Evolutionary conservation across 2,113 vertebrate species (phyloP).

Genomic region (Amazona vittata): DNA sequence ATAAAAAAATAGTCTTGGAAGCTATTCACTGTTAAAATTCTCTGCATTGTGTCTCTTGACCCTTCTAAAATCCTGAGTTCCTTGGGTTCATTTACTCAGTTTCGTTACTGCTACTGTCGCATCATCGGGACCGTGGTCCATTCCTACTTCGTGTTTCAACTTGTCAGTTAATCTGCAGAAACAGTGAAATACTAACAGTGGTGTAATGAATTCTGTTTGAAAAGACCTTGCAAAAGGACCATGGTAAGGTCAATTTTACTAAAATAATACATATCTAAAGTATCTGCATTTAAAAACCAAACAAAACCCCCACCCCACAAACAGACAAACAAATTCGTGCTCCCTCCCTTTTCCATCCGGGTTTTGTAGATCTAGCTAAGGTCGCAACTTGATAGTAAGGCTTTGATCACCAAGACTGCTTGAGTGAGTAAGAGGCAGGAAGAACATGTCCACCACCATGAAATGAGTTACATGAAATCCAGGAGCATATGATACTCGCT

Average conservation of each 20-base stretch:
- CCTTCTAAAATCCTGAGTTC: neutral
- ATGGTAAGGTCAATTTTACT: neutral
- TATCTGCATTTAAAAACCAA: neutral
- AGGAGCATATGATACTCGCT: rapidly evolving
- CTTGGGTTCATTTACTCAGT: neutral
- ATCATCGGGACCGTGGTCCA: neutral
- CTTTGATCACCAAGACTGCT: neutral
- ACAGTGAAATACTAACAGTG: neutral
- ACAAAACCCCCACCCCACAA: neutral
- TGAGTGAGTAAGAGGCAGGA: neutral
- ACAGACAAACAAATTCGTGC: neutral
- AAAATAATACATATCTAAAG: neutral
- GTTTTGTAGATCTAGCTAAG: neutral
- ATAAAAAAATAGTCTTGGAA: neutral
- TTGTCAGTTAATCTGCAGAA: neutral
- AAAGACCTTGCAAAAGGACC: neutral
- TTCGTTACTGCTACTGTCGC: neutral
- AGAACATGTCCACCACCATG: neutral
- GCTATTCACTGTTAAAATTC: neutral
- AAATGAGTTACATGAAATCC: neutral
- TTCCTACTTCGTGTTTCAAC: neutral
- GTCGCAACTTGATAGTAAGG: neutral
- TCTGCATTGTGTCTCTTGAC: neutral
- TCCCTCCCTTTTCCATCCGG: neutral
- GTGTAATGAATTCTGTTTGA: neutral